Evolutionary conservation across 2,888 invertebrate genomes (phyloP), one percentile per base, ranked within the genome.

Genomic region (Tachina lurida): DNA sequence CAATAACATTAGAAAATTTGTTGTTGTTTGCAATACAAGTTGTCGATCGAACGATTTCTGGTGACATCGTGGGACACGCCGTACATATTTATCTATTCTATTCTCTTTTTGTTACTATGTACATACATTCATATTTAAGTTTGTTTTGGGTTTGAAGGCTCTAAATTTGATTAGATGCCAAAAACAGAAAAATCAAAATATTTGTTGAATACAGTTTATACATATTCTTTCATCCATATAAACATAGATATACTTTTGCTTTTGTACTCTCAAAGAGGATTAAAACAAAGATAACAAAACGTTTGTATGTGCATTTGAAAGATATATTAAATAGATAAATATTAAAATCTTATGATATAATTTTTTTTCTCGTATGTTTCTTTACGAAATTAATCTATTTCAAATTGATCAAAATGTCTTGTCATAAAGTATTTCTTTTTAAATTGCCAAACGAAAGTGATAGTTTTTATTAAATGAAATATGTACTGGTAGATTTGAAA

Each of bases 141-240:
- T 56, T 67, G 68, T 75, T n/a, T 56, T 63, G 17, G 67, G 54
- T 58, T 43, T 39, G 58, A 43, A 65, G 58, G 76, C 62, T 62
- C 77, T 19, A 63, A 71, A 76, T 73, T 65, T 76, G 71, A 73
- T 76, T 68, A 60, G 8, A 54, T 74, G 79, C 74, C 65, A 79
- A 63, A 65, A 76, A 73, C 47, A 60, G 17, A 39, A 43, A 60
- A 31, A 31, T 31, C 31, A 39, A 43, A 60, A 52, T 22, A 60
- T 68, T 45, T 65, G 45, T 56, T 47, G 63, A 65, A 45, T 65
- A 31, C 45, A 31, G 2, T 56, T 12, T 56, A 13, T n/a, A n/a
- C n/a, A n/a, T 70, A 54, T 56, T 31, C 31, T 31, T 31, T 31
- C 1, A 31, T 31, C 31, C 31, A 31, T 31, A 31, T 31, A 7